Evolutionary conservation across 2,113 vertebrate genomes (phyloP), one percentile per base, ranked within the genome.

Genomic region (Erinaceus europaeus): DNA sequence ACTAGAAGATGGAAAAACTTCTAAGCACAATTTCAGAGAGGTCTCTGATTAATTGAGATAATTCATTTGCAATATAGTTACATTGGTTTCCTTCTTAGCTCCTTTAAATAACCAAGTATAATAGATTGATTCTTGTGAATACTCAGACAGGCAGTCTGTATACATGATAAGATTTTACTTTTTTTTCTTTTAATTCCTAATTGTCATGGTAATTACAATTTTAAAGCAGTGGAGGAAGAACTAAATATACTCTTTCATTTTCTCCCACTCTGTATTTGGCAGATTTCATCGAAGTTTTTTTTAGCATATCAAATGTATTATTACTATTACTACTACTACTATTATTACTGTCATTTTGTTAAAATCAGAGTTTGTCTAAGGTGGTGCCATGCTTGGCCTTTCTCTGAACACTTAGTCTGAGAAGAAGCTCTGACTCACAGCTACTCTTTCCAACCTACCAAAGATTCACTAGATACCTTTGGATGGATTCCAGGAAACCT

Each of bases 401-500:
- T 89, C 85, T 94, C 67, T 57, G 42, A 73, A 90, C 88, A 79
- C 76, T 50, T 25, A 32, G 76, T 86, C 82, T 64, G 75, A 53
- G 78, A 44, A 57, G 15, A 48, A 72, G 57, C 20, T 64, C 84
- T 92, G 76, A 80, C 68, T 90, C 93, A 88, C 7, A 15, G 6
- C 20, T 8, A n/a, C 55, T 83, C 74, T 93, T 62, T 21, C 18
- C 23, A 79, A 38, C 65, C 61, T 81, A 34, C 52, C 52, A 25
- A 0, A 93, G 90, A 95, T 77, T 95, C 93, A 92, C 27, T 42
- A 14, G 53, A 46, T 75, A 20, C 64, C 82, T 69, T 65, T 82
- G 83, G 46, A 88, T 57, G 9, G 25, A 72, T 17, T 53, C 50
- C 86, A 89, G 61, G 50, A 74, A 87, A 67, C 29, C 38, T 52